Conservation (phyloP, 1,140 invertebrate species). For the Acromyrmex echinatior region DNA sequence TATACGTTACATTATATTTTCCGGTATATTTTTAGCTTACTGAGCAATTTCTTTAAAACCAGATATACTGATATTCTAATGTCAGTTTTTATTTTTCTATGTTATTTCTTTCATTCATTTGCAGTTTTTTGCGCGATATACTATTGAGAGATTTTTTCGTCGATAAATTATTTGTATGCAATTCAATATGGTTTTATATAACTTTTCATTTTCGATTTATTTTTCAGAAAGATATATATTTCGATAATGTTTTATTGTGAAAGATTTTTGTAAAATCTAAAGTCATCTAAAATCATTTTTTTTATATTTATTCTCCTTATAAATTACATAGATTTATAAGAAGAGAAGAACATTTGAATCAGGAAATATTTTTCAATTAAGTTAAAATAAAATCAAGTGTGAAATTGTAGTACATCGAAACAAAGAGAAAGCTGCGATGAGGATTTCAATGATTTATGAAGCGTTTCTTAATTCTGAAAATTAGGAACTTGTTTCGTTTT, state of each 20-base stretch:
- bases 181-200: neutral
- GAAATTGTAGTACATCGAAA: neutral
- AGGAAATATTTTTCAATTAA: neutral
- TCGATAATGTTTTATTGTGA: neutral
- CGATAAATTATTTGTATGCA: neutral
- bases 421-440: neutral
- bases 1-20: neutral
- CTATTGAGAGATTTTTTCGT: neutral
- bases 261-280: neutral
- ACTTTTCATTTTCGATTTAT: neutral
- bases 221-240: neutral
- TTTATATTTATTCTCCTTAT: neutral
- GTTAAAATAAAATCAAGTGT: neutral
- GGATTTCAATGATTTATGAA: neutral
- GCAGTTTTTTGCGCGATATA: neutral
- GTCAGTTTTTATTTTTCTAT: neutral
- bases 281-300: neutral
- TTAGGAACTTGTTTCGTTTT: slow-evolving; percentile 4
- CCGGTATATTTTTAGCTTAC: too few species aligned
- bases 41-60: neutral
- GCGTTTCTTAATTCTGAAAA: slow-evolving; percentile 11
- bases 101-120: neutral
- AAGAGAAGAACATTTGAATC: neutral
- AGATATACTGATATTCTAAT: neutral
- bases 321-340: neutral